Conservation (phyloP, 2,888 invertebrate genomes). For the Bembecia ichneumoniformis region DNA sequence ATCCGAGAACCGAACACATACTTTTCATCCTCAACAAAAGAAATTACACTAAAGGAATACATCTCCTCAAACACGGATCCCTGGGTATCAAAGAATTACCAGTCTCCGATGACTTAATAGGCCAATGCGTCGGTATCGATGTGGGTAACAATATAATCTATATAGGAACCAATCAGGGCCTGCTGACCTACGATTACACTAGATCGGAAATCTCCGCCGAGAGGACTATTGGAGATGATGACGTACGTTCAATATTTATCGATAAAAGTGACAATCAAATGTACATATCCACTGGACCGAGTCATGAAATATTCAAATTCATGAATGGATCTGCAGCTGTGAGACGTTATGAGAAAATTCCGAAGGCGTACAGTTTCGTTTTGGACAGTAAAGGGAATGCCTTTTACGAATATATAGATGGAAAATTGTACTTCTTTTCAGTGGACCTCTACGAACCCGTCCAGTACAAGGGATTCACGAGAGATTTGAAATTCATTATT, state of each 20-base stretch:
- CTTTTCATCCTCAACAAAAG: conserved; percentile 58
- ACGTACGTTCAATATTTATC: conserved; percentile 52
- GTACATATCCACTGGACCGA: conserved; percentile 53
- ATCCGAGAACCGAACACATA: conserved; percentile 51
- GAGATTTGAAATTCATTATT: conserved; percentile 54
- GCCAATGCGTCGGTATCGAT: conserved; percentile 56
- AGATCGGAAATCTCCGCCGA: conserved; percentile 48
- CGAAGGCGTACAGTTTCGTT: conserved; percentile 55
- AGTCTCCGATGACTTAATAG: conserved; percentile 45
- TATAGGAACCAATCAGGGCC: conserved; percentile 58
- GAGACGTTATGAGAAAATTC: conserved; percentile 50
- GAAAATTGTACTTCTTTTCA: conserved; percentile 53
- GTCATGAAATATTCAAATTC: conserved; percentile 51
- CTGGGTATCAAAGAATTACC: conserved; percentile 50
- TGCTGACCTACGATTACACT: conserved; percentile 48
- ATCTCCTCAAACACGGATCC: conserved; percentile 50
- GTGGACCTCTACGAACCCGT: conserved; percentile 50
- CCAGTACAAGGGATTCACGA: conserved; percentile 58
- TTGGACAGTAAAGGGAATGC: conserved; percentile 50
- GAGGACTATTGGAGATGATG: conserved; percentile 59
- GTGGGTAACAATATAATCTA: conserved; percentile 36
- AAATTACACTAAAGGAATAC: conserved; percentile 59
- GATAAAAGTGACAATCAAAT: conserved; percentile 52
- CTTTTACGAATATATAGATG: conserved; percentile 57
- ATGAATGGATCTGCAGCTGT: conserved; percentile 57